Conservation (phyloP, 2,797 vertebrate genomes). For the Huso huso region DNA sequence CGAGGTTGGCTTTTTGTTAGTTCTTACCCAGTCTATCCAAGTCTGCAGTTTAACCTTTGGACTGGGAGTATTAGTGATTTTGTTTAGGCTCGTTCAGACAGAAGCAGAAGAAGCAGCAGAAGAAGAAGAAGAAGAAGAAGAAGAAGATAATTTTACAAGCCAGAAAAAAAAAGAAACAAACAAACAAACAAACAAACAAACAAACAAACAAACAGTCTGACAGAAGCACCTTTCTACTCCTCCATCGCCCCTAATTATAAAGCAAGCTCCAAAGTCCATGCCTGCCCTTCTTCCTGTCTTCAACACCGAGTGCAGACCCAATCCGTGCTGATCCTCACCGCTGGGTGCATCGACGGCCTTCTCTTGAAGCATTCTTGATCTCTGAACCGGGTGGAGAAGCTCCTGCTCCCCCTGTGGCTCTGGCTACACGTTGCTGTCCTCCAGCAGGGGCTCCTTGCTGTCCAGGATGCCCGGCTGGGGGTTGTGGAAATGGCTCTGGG, state of each 20-base stretch:
- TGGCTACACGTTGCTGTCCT: conserved; percentile 81
- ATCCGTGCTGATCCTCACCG: no score
- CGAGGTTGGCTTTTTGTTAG: not conserved
- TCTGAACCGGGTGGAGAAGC: conserved; percentile 15
- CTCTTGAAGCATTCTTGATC: no score
- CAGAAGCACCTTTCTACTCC: conserved; percentile 8
- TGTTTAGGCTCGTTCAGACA: conserved; percentile 6
- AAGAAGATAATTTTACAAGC: conserved; percentile 7
- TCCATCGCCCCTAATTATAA: not conserved
- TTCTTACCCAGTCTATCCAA: conserved; percentile 4
- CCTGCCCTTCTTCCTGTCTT: conserved; percentile 19
- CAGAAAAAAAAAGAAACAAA: conserved; percentile 41
- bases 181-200: conserved; percentile 26
- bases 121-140: conserved; percentile 30
- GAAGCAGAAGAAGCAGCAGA: conserved; percentile 22
- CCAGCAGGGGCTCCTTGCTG: conserved; percentile 78
- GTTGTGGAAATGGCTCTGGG: conserved; percentile 74
- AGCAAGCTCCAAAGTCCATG: conserved; percentile 3
- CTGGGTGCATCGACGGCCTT: no score
- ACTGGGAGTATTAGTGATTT: conserved; percentile 5
- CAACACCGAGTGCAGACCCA: no score
- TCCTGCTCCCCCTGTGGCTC: conserved; percentile 32
- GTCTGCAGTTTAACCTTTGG: conserved; percentile 14
- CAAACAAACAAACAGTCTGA: conserved; percentile 20
- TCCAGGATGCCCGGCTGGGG: conserved; percentile 64